Evolutionary conservation across 2,113 vertebrate genomes (phyloP).

Genomic region (Pholis gunnellus): DNA sequence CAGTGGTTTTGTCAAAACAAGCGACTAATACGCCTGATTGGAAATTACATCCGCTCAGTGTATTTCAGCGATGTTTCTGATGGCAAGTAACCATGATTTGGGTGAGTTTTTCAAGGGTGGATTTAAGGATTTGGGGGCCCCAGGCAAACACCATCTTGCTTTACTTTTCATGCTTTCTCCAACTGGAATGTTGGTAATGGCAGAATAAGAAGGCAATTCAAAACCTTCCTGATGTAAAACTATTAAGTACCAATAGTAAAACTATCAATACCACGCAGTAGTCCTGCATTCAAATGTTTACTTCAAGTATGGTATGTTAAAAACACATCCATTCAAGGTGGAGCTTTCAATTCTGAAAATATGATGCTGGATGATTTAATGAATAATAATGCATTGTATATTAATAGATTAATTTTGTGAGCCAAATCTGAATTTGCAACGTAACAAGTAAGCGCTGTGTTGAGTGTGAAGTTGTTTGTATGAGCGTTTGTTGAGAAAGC

Average conservation of each 20-base stretch:
- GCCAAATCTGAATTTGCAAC: background rate
- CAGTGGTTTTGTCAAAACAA: background rate
- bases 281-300: too few relatives aligned
- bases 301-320: too few relatives aligned
- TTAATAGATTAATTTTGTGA: background rate
- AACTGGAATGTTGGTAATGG: background rate
- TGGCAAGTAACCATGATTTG: background rate
- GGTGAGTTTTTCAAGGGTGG: background rate
- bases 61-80: background rate
- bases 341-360: background rate
- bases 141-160: background rate
- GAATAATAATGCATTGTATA: background rate
- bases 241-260: background rate
- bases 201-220: background rate
- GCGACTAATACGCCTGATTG: background rate
- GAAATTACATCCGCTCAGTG: background rate
- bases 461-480: too few relatives aligned
- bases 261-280: too few relatives aligned
- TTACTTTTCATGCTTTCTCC: background rate
- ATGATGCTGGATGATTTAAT: background rate
- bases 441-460: background rate
- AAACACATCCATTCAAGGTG: background rate
- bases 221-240: background rate
- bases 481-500: too few relatives aligned
- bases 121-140: background rate